Evolutionary conservation across 2,113 vertebrate species (phyloP).

Genomic region (Pluvialis apricaria): DNA sequence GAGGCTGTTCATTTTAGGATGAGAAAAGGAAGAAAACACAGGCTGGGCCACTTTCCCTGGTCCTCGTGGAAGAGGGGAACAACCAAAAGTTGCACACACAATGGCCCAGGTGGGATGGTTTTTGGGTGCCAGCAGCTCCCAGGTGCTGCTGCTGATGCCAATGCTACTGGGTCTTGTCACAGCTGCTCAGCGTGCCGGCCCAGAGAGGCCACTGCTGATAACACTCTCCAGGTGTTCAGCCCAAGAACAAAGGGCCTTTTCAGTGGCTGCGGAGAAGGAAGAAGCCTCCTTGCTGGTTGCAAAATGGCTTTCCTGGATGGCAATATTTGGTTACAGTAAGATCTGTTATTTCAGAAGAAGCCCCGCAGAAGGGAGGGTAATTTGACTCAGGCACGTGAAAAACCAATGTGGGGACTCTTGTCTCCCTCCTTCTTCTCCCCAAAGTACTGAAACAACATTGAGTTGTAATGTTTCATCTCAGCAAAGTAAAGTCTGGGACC

Average conservation of each 20-base stretch:
- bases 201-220: slow-evolving; percentile 59
- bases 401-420: background rate
- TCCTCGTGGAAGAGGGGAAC: background rate
- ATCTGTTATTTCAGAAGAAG: slow-evolving; percentile 76
- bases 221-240: slow-evolving; percentile 87
- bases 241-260: slow-evolving; percentile 90
- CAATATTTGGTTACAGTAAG: slow-evolving; percentile 81
- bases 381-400: slow-evolving; percentile 67
- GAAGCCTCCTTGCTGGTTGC: slow-evolving; percentile 78
- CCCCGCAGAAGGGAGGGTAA: slow-evolving; percentile 63
- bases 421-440: background rate
- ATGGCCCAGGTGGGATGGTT: background rate
- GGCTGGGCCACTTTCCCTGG: background rate
- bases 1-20: background rate
- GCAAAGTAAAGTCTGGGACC: background rate
- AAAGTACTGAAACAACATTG: background rate
- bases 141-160: background rate
- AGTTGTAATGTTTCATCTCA: background rate
- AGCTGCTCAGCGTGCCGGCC: background rate
- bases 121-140: background rate
- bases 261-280: slow-evolving; percentile 79
- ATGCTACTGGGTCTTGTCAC: background rate
- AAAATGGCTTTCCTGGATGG: slow-evolving; percentile 77
- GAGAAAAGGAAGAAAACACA: background rate
- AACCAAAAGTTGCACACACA: background rate